A percentile compares a stretch with the other conserved stretches of the same genome.
These are phyloP conservation scores for Aphis craccivora DNA, from an alignment of 1,140 invertebrate species.

Conservation along the genomic window DNA sequence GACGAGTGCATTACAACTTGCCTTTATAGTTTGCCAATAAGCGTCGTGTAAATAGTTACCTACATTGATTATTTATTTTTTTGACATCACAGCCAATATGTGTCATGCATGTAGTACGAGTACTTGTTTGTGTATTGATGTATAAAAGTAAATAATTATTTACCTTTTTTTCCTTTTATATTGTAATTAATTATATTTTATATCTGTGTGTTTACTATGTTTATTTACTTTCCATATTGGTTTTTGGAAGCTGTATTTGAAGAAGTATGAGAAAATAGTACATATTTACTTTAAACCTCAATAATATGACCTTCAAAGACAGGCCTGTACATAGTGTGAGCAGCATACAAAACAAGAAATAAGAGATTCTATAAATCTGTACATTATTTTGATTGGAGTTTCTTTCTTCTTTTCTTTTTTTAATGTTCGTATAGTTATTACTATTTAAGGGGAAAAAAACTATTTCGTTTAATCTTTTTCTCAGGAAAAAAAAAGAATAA, in stretches of 20 bases:
- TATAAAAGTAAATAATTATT: neutral
- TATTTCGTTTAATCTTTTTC: constrained; percentile 13
- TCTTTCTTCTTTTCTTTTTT: neutral
- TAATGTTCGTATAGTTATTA: neutral
- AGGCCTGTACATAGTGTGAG: neutral
- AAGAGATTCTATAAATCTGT: neutral
- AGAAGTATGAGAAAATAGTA: neutral
- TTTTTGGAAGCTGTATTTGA: neutral
- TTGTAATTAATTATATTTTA: neutral
- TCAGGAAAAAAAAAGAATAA: neutral
- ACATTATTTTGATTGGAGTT: neutral
- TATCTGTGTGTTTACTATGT: neutral
- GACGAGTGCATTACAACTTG: too few species aligned
- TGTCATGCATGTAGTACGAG: neutral
- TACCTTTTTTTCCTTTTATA: neutral
- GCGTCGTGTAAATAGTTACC: neutral
- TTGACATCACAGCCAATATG: neutral
- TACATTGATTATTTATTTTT: neutral
- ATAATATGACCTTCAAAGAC: neutral
- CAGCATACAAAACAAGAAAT: constrained; percentile 9
- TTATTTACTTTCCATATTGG: neutral
- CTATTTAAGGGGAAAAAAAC: constrained; percentile 7
- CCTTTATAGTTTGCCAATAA: too few species aligned
- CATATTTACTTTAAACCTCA: neutral
- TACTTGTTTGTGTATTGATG: neutral